phyloP scores from a whole-genome alignment of 2,888 invertebrate genomes.

The Tachina lurida region DNA sequence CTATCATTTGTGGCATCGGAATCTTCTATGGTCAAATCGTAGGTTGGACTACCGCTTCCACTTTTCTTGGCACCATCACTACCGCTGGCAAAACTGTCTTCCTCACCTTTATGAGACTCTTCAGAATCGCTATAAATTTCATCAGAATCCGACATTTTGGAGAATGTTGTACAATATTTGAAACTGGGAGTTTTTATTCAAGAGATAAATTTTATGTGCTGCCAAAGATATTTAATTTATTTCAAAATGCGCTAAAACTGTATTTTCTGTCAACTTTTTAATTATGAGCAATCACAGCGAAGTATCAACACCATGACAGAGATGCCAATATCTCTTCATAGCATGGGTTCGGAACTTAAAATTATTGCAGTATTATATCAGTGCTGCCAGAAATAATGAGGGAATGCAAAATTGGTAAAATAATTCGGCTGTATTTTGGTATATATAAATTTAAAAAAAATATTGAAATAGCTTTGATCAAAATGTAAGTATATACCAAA shows the following conservation, averaged over 20 bases:
- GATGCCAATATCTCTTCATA: neutral
- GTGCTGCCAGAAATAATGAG: no score
- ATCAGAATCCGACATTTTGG: slow-evolving; percentile 70
- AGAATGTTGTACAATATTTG: slow-evolving; percentile 11
- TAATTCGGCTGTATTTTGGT: no score
- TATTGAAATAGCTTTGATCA: no score
- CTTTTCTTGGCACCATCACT: slow-evolving; percentile 3
- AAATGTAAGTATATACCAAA: no score
- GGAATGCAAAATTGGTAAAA: no score
- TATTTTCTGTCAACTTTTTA: slow-evolving; percentile 27
- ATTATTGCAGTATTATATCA: no score
- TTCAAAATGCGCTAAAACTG: slow-evolving; percentile 54
- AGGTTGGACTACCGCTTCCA: slow-evolving; percentile 13
- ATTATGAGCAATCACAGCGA: slow-evolving; percentile 1
- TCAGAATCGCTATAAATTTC: slow-evolving; percentile 62
- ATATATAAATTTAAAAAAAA: no score
- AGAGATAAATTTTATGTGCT: neutral
- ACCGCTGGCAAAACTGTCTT: slow-evolving; percentile 28
- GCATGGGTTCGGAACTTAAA: neutral
- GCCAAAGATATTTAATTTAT: neutral
- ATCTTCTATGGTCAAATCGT: slow-evolving; percentile 69
- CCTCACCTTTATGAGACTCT: slow-evolving; percentile 40
- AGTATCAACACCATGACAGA: neutral
- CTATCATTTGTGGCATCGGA: slow-evolving; percentile 59
- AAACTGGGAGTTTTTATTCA: neutral